Percentiles rank a stretch among this genome's conserved stretches.
phyloP scores from a whole-genome alignment of 2,113 vertebrate genomes.

The Zootoca vivipara region DNA sequence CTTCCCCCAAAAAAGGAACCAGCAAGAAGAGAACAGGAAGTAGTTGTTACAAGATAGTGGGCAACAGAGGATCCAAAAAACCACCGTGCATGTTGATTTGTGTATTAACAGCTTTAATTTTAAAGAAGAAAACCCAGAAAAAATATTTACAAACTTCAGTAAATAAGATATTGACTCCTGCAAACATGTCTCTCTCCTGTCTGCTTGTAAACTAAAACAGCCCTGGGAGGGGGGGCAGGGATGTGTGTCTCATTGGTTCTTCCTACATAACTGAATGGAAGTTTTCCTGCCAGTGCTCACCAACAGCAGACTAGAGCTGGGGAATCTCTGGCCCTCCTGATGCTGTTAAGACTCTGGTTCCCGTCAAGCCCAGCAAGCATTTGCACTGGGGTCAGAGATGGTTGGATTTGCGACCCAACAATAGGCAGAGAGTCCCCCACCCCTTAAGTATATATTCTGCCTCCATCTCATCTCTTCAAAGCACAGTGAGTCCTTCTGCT shows the following conservation, averaged over 20 bases:
- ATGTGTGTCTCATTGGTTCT: not conserved
- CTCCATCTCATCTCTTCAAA: not conserved
- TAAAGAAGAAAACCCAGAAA: not conserved
- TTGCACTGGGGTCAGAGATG: not conserved
- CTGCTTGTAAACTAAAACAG: too few species aligned
- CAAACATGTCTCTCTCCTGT: not conserved
- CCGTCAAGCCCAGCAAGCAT: not conserved
- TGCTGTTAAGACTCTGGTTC: too few species aligned
- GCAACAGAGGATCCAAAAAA: not conserved
- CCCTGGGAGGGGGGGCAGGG: not conserved
- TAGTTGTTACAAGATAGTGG: rapidly evolving
- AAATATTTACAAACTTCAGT: conserved; percentile 21
- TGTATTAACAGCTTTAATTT: conserved; percentile 4
- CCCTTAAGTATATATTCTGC: not conserved
- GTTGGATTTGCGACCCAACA: too few species aligned
- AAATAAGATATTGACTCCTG: conserved; percentile 19
- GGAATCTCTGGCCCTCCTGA: not conserved
- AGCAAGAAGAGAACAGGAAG: not conserved
- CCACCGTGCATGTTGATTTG: not conserved
- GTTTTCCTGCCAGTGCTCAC: not conserved
- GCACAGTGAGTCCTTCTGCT: not conserved
- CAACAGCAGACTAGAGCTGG: not conserved
- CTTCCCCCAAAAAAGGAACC: not conserved
- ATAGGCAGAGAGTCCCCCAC: not conserved
- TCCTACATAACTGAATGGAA: too few species aligned